Base-by-base conservation (phyloP, 2,888 invertebrate genomes). In the Orthonevra nobilis region DNA sequence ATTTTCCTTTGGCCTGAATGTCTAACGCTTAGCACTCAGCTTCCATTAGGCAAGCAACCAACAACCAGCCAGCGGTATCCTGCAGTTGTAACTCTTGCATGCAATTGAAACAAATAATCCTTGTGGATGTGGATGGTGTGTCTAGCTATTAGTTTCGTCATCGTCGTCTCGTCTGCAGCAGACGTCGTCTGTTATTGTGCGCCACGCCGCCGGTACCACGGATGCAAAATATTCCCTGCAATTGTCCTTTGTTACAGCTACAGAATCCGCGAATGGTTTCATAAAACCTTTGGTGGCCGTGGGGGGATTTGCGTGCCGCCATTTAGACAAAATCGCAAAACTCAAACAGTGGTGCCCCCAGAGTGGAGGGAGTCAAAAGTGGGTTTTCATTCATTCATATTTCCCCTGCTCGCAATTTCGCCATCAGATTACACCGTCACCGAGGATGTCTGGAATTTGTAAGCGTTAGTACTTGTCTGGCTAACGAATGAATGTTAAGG, bases 71-170 rank as follows among this genome's bases (percentile, higher is more conserved):
- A 12, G n/a, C n/a, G 10, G 28, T 28, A 36, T 40, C 40, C 54
- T 54, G 54, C 20, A 14, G 14, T 9, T 46, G 19, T 54, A 32
- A 12, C 19, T 52, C 26, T 54, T 40, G 26, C 28, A 30, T 73
- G 10, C 66, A 66, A 60, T 66, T 73, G 66, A 73, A 72, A 72
- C 72, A 72, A 72, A 72, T 72, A 64, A 63, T 72, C 64, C 40
- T 40, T 56, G 40, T 9, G n/a, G 9, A 15, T 34, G 23, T 23
- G 6, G 23, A 32, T 46, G 60, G 26, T 28, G 48, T 48, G 48
- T 61, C 61, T 48, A 23, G 61, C n/a, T 23, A 10, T 12, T 61
- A 17, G 48, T 48, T 38, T 61, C 38, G 3, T 26, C 17, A 23
- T 61, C 15, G 36, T 36, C 17, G 46, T 36, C 38, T 38, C 38